Conservation (phyloP, 92 coral and sea anemone genomes). For the Heteractis magnifica region DNA sequence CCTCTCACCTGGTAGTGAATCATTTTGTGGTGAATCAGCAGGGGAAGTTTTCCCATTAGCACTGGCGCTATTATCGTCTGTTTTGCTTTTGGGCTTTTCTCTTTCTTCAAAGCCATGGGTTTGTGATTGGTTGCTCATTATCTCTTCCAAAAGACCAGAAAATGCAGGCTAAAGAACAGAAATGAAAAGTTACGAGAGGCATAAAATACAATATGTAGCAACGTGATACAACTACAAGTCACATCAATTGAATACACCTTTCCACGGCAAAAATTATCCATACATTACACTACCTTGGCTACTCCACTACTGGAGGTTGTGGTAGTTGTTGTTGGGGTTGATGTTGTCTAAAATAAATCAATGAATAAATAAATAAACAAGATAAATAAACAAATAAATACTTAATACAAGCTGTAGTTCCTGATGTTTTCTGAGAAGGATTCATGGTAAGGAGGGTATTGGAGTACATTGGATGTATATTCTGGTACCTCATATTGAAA, state of each 20-base stretch:
- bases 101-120: constrained; percentile 86
- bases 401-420: too few species aligned
- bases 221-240: neutral
- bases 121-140: constrained; percentile 87
- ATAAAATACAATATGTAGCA: neutral
- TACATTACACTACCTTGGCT: constrained; percentile 40
- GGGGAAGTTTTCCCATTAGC: constrained; percentile 41
- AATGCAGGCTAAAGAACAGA: constrained; percentile 57
- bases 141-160: constrained; percentile 91
- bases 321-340: constrained; percentile 49
- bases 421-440: too few species aligned
- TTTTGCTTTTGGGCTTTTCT: constrained; percentile 58
- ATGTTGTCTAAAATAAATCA: constrained; percentile 41
- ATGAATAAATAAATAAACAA: neutral
- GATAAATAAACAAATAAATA: too few species aligned
- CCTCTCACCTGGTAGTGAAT: constrained; percentile 56
- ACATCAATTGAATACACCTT: neutral
- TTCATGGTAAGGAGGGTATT: too few species aligned
- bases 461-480: too few species aligned
- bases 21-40: constrained; percentile 56
- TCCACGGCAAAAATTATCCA: neutral
- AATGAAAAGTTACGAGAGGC: neutral
- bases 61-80: constrained; percentile 36
- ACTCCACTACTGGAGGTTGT: constrained; percentile 30
- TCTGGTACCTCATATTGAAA: too few species aligned